Conservation (phyloP, 2,113 vertebrate species). For the Emydocephalus ijimae region DNA sequence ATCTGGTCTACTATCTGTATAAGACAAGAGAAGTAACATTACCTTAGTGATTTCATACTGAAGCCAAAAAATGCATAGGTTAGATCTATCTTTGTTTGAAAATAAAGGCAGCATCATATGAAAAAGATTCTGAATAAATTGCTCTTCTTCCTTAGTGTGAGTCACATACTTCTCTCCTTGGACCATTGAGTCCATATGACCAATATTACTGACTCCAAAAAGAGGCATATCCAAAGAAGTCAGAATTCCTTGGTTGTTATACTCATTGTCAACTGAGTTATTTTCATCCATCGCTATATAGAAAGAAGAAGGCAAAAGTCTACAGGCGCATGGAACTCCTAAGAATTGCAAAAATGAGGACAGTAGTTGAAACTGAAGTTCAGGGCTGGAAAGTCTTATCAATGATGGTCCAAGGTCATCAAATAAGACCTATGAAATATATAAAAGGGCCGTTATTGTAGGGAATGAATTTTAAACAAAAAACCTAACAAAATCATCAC, state of each 20-base stretch:
- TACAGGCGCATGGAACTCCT: constrained; percentile 76
- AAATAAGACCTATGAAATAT: constrained; percentile 82
- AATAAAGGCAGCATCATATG: constrained; percentile 73
- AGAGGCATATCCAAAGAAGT: constrained; percentile 64
- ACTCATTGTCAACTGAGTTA: constrained; percentile 68
- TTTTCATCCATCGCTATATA: constrained; percentile 82
- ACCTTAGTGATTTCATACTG: constrained; percentile 93
- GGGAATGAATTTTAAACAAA: not conserved
- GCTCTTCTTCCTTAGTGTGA: constrained; percentile 83
- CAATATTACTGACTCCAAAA: constrained; percentile 74
- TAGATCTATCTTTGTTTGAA: constrained; percentile 69
- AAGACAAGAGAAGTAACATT: not conserved
- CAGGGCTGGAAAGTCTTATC: constrained; percentile 74
- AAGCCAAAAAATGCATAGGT: constrained; percentile 80
- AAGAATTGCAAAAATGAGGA: constrained; percentile 85
- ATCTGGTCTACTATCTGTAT: not conserved
- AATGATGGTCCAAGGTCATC: constrained; percentile 90
- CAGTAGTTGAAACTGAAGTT: constrained; percentile 74
- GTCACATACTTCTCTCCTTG: constrained; percentile 67
- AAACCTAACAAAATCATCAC: not conserved
- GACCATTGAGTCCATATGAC: constrained; percentile 75
- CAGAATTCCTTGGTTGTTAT: constrained; percentile 70
- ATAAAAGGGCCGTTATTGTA: not conserved
- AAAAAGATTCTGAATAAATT: constrained; percentile 82
- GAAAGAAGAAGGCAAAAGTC: constrained; percentile 63